These are phyloP conservation scores for Petrocephalus sullivani DNA, from an alignment of 2,797 vertebrate genomes.

Conservation along the genomic window DNA sequence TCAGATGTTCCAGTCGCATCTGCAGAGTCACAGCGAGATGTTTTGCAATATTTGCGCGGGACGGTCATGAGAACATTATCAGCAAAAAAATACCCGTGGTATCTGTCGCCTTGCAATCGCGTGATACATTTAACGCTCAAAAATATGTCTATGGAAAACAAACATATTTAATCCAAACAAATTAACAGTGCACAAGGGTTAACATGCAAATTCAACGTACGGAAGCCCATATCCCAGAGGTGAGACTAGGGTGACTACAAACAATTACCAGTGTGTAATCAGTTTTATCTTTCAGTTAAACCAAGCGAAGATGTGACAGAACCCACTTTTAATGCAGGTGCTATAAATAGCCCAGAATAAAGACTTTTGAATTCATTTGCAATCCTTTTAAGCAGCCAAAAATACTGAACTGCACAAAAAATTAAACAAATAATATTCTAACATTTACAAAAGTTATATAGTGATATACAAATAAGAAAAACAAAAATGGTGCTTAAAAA, in stretches of 20 bases:
- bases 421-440: background rate
- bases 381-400: background rate
- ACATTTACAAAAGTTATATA: background rate
- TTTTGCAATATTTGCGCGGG: background rate
- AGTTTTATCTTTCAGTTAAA: background rate
- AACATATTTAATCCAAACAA: background rate
- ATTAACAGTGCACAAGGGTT: background rate
- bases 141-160: background rate
- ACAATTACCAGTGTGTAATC: background rate
- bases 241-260: background rate
- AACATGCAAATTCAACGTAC: background rate
- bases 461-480: background rate
- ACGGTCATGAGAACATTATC: background rate
- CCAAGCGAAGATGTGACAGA: background rate
- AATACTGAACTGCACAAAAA: background rate
- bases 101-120: too few species aligned
- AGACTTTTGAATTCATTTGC: background rate
- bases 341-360: background rate
- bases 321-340: background rate
- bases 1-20: background rate
- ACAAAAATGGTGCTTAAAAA: background rate
- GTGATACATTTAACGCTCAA: background rate
- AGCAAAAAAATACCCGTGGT: too few species aligned
- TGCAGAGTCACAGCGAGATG: background rate
- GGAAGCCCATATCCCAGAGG: background rate